These are phyloP conservation scores for Sceliomorpha sp. DNA, from an alignment of 2,888 invertebrate species.

Conservation along the genomic window DNA sequence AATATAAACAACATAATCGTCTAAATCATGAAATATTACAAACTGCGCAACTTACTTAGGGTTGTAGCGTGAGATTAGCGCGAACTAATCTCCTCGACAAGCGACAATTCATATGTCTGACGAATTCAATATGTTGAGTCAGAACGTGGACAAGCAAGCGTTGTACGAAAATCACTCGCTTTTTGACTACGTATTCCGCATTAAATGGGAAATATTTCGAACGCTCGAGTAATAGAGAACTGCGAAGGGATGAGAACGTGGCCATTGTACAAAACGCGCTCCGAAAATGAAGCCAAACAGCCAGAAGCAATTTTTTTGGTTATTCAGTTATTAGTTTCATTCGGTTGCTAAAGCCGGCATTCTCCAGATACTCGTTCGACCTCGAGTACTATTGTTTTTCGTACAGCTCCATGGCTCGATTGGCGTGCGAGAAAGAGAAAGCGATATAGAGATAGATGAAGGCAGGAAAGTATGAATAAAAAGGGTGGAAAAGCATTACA, in stretches of 20 bases:
- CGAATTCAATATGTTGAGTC: slow-evolving; percentile 47
- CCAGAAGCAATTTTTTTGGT: slow-evolving; percentile 56
- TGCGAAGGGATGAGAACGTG: slow-evolving; percentile 40
- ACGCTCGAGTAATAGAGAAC: slow-evolving; percentile 45
- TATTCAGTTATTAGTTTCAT: slow-evolving; percentile 57
- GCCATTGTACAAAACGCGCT: slow-evolving; percentile 47
- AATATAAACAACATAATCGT: too few relatives aligned
- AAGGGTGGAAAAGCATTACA: too few relatives aligned
- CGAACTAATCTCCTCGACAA: slow-evolving; percentile 18
- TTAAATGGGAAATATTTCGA: slow-evolving; percentile 54
- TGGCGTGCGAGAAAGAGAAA: slow-evolving; percentile 17
- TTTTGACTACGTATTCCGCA: slow-evolving; percentile 46
- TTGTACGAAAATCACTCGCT: slow-evolving; percentile 50
- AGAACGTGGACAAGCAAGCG: slow-evolving; percentile 41
- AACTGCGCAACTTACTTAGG: too few relatives aligned
- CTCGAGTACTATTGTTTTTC: slow-evolving; percentile 52
- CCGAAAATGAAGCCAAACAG: slow-evolving; percentile 56
- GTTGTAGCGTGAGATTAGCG: too few relatives aligned
- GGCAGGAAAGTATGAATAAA: too few relatives aligned
- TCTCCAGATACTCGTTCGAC: slow-evolving; percentile 53
- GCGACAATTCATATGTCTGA: slow-evolving; percentile 18
- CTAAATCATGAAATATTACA: too few relatives aligned
- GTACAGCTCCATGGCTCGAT: slow-evolving; percentile 41
- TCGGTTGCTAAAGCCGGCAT: slow-evolving; percentile 56
- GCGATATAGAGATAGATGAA: slow-evolving; percentile 6